phyloP scores from a whole-genome alignment of 2,113 vertebrate genomes.

The Callipepla squamata region DNA sequence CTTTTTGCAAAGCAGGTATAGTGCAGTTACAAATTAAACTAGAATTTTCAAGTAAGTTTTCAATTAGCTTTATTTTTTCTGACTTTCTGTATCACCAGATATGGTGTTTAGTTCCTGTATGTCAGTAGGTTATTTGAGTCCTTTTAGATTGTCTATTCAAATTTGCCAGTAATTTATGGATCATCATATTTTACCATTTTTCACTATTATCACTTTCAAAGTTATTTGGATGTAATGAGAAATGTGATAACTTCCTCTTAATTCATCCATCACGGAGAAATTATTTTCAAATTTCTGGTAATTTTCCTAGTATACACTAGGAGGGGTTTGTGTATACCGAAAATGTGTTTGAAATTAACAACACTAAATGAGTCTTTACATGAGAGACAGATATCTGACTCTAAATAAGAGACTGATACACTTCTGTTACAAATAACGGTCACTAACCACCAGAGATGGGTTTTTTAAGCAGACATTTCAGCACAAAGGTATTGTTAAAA shows the following conservation, averaged over 20 bases:
- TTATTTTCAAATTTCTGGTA: background rate
- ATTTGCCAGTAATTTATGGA: background rate
- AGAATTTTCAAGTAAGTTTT: background rate
- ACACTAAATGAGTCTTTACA: background rate
- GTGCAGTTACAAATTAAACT: rapidly evolving
- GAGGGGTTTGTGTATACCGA: background rate
- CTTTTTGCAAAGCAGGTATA: rapidly evolving
- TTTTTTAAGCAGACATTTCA: background rate
- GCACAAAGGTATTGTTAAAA: rapidly evolving
- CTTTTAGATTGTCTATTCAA: background rate
- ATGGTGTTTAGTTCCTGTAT: rapidly evolving
- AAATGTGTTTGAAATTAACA: background rate
- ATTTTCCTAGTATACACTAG: background rate
- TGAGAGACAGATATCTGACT: background rate
- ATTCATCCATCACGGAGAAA: background rate
- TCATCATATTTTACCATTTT: background rate
- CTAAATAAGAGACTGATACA: rapidly evolving
- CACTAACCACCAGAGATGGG: background rate
- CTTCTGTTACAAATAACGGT: rapidly evolving
- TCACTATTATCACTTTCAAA: background rate
- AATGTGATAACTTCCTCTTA: background rate
- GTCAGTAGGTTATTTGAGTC: background rate
- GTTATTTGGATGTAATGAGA: background rate
- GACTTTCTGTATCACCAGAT: background rate
- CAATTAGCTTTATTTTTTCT: background rate